Base-by-base conservation (phyloP, 2,888 invertebrate genomes). In the Agrochola lychnidis region DNA sequence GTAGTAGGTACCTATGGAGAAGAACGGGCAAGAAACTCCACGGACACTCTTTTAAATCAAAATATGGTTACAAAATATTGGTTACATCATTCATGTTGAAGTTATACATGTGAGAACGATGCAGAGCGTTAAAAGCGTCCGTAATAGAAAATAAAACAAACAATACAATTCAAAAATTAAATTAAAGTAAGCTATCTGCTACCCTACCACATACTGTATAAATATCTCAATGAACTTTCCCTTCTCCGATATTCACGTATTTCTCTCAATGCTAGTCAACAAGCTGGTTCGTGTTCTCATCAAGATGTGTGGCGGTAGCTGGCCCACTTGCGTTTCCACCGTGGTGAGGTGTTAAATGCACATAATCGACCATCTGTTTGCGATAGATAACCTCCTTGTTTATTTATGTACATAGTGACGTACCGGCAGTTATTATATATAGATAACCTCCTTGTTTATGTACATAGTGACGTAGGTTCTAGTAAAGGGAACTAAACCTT, bases 281-380 rank as follows among this genome's bases (percentile, higher is more conserved):
- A 57, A 63, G 69, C 30, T 40, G 36, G 57, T 63, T 62, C 62
- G 79, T 36, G 67, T 56, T 53, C 67, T 30, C 70, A 67, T 62
- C 61, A 56, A 72, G 70, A 78, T 53, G 25, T 53, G 68, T 57
- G 81, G 75, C 51, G 45, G 64, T 10, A 42, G 45, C 48, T 72
- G 71, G 36, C 72, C 69, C 72, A 81, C 76, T 72, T 82, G 75
- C 45, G 2, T 61, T n/a, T 30, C 40, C 57, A 67, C 75, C 81
- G 81, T 73, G 30, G 66, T 72, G 69, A 70, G 64, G 81, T 69
- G 82, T 36, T 82, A 84, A 84, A 84, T 69, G 76, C n/a, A 62
- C 76, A 64, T 79, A 83, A 83, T 79, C 59, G 59, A n/a, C 63
- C 74, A 74, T 68, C 73, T 78, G 57, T 45, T 62, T 62, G 10